Base-by-base conservation (phyloP, 2,888 invertebrate species). In the Tolmerus cingulatus region DNA sequence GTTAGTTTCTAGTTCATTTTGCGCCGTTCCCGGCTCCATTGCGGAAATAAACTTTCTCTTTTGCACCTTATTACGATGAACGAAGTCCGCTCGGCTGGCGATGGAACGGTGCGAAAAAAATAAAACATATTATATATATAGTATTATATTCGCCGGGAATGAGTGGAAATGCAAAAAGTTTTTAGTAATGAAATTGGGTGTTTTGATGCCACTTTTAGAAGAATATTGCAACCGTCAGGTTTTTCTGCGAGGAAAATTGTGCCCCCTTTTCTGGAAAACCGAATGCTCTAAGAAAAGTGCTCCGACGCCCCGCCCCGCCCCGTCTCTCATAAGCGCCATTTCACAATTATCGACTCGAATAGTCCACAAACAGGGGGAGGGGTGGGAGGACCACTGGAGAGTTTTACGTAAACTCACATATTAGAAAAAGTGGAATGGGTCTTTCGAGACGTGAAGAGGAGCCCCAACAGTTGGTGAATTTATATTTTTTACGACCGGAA, bases 91-190 rank as follows among this genome's bases (percentile, higher is more conserved):
- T 34, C 2, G 37, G 16, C 76, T 16, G 37, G n/a, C 2, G 8
- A 74, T 4, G 34, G 9, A 16, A n/a, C 51, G 19, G 3, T 82
- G 85, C n/a, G 3, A 30, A 30, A 74, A 46, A 74, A 74, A 46
- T 46, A 46, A 46, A 74, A 30, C 19, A 85, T 74, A 43, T 74
- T n/a, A n/a, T n/a, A n/a, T n/a, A n/a, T n/a, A n/a, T n/a, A n/a
- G n/a, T n/a, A n/a, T n/a, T n/a, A n/a, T n/a, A n/a, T n/a, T n/a
- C 85, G 74, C 43, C 46, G 27, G 30, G 74, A 46, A 74, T 85
- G 74, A 85, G 85, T 85, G 85, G 43, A 85, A 85, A 85, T 85
- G 85, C 74, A 30, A 85, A 85, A 85, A 85, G 46, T 74, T 85
- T 66, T 43, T 46, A 46, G 43, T 85, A 85, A 85, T 74, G 85